Conservation (phyloP, 2,797 vertebrate genomes). For the Cossypha caffra region DNA sequence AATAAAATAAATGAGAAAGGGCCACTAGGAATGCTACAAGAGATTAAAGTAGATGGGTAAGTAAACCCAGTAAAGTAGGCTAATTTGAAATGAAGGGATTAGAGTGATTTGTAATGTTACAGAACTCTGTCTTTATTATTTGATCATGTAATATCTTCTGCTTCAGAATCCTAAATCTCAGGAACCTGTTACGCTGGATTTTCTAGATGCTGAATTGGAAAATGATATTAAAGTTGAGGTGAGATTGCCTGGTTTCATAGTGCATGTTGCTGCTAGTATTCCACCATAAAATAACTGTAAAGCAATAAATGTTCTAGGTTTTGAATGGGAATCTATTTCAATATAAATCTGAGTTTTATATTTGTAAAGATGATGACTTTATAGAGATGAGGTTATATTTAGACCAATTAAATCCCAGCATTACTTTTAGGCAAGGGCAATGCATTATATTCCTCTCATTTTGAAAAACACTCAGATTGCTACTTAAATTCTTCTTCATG, state of each 20-base stretch:
- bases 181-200: constrained; percentile 97
- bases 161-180: constrained; percentile 98
- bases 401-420: not conserved
- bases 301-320: not conserved
- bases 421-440: not conserved
- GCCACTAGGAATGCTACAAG: not conserved
- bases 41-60: constrained; percentile 35
- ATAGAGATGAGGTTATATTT: not conserved
- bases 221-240: constrained; percentile 99
- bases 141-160: constrained; percentile 36
- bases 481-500: not conserved
- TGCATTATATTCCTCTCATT: not conserved
- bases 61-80: not conserved
- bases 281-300: not conserved
- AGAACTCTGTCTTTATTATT: constrained; percentile 11
- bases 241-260: constrained; percentile 7
- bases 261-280: not conserved
- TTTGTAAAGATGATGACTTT: not conserved
- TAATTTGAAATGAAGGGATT: not conserved
- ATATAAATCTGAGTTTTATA: not conserved
- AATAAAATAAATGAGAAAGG: constrained; percentile 4
- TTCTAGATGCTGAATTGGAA: constrained; percentile 95
- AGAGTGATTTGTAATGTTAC: not conserved
- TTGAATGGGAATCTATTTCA: not conserved
- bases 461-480: not conserved